Percentiles rank a stretch among this genome's conserved stretches.
Conservation (phyloP, 2,888 invertebrate genomes). For the Erpobdella octoculata region DNA sequence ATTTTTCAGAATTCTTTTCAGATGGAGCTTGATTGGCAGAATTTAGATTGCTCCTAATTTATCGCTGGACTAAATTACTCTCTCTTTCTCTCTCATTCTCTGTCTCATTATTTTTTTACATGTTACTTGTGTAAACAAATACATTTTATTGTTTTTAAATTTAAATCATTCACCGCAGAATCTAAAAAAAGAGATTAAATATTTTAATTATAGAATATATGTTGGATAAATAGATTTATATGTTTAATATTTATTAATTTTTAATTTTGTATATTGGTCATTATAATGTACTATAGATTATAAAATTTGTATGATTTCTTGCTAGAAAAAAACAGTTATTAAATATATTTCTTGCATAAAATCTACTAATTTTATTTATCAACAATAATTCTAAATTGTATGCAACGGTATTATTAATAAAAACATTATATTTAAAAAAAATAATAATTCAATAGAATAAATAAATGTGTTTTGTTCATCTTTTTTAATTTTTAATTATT, state of each 20-base stretch:
- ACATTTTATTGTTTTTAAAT: not conserved
- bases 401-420: not conserved
- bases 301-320: not conserved
- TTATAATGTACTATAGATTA: not conserved
- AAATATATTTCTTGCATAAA: not conserved
- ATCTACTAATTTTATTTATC: not conserved
- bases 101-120: not conserved
- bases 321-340: not conserved
- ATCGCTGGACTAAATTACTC: constrained; percentile 3
- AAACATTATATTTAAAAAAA: not conserved
- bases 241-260: not conserved
- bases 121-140: not conserved
- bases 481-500: not conserved
- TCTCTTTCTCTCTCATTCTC: not conserved
- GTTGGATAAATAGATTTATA: not conserved
- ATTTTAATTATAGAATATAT: too few species aligned
- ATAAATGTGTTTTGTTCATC: not conserved
- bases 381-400: not conserved
- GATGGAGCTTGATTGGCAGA: constrained; percentile 3
- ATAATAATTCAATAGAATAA: not conserved
- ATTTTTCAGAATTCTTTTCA: not conserved
- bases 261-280: not conserved
- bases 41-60: constrained; percentile 1
- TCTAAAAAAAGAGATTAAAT: too few species aligned
- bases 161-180: too few species aligned